phyloP scores from a whole-genome alignment of 1,140 invertebrate species.

The Contarinia nasturtii region DNA sequence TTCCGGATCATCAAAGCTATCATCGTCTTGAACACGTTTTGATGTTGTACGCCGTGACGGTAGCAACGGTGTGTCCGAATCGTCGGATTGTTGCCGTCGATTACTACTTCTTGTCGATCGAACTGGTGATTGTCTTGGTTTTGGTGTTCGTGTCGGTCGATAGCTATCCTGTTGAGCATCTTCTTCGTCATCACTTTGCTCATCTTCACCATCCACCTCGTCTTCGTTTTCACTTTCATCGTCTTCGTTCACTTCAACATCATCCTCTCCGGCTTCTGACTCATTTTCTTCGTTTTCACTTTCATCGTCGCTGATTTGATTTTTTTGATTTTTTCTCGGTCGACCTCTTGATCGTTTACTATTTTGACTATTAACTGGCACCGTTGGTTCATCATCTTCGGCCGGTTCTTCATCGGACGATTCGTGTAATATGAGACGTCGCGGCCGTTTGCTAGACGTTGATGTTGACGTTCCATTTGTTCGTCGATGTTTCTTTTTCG shows the following conservation, averaged over 20 bases:
- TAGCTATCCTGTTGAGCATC: not conserved
- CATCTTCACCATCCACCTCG: conserved; percentile 4
- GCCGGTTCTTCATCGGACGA: not conserved
- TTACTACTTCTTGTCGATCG: conserved; percentile 1
- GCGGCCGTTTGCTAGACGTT: not conserved
- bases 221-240: conserved; percentile 3
- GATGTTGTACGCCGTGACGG: not conserved
- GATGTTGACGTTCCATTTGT: not conserved
- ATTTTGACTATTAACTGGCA: conserved; percentile 1
- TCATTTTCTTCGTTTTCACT: not conserved
- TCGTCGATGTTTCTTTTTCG: not conserved
- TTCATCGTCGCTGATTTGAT: not conserved
- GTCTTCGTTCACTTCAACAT: conserved; percentile 1
- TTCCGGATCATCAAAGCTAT: not conserved
- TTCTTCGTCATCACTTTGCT: not conserved
- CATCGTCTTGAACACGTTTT: not conserved
- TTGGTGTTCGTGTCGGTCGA: not conserved
- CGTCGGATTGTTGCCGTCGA: not conserved
- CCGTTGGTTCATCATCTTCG: not conserved
- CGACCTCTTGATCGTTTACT: conserved; percentile 2
- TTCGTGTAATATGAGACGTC: not conserved
- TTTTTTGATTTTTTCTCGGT: conserved; percentile 1
- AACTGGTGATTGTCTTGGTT: not conserved
- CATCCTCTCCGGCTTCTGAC: not conserved
- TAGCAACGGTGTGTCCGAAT: not conserved